Evolutionary conservation across 2,113 vertebrate species (phyloP).

Genomic region (Callipepla californica): DNA sequence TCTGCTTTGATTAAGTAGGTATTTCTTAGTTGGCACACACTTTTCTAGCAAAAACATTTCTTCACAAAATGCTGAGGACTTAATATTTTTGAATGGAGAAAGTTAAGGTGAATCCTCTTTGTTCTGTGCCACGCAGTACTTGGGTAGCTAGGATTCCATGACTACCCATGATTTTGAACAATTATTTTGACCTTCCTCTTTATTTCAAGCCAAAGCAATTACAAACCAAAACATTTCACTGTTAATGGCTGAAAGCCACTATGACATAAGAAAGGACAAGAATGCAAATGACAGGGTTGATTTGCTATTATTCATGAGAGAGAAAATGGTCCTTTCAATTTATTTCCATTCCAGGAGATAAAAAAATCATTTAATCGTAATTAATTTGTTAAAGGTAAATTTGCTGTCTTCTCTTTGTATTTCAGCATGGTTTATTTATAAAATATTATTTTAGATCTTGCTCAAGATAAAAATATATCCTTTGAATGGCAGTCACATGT

Average conservation of each 20-base stretch:
- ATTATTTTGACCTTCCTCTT: not conserved
- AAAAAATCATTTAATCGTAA: not conserved
- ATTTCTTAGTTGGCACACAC: not conserved
- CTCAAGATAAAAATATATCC: not conserved
- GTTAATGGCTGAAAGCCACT: not conserved
- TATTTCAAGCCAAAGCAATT: not conserved
- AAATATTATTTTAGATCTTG: not conserved
- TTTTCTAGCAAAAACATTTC: not conserved
- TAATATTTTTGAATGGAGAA: rapidly evolving
- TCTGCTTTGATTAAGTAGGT: not conserved
- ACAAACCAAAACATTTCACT: not conserved
- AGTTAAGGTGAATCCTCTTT: not conserved
- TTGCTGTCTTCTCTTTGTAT: not conserved
- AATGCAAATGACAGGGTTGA: not conserved
- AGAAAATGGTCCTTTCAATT: not conserved
- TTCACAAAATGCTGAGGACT: not conserved
- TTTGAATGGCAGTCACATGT: not conserved
- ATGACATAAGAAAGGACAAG: not conserved
- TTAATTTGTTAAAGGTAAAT: not conserved
- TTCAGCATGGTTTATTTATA: not conserved
- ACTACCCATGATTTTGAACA: not conserved
- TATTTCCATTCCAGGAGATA: not conserved
- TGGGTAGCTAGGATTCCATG: not conserved
- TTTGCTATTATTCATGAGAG: not conserved
- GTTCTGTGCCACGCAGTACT: not conserved